phyloP scores from a whole-genome alignment of 1,140 invertebrate genomes.

The Aricia agestis region DNA sequence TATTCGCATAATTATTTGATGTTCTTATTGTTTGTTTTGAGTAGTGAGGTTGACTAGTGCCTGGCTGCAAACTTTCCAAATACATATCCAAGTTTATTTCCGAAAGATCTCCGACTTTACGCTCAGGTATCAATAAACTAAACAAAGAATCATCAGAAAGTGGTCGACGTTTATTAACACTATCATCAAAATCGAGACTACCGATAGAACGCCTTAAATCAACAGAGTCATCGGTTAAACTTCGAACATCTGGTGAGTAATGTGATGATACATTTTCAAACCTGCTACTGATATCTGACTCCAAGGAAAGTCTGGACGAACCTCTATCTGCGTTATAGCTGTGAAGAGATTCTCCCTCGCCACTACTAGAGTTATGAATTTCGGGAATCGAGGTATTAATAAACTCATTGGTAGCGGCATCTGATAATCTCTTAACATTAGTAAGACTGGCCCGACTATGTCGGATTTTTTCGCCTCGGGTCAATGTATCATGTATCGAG shows the following conservation, averaged over 20 bases:
- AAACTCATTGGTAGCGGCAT: slow-evolving; percentile 34
- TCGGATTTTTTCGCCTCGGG: slow-evolving; percentile 70
- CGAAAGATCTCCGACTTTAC: slow-evolving; percentile 70
- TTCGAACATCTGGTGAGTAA: slow-evolving; percentile 58
- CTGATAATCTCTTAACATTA: slow-evolving; percentile 47
- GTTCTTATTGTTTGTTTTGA: slow-evolving; percentile 20
- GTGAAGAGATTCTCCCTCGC: slow-evolving; percentile 67
- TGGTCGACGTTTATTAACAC: slow-evolving; percentile 83
- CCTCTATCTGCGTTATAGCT: slow-evolving; percentile 71
- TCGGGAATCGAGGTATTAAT: slow-evolving; percentile 57
- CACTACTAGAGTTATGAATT: slow-evolving; percentile 56
- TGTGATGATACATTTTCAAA: slow-evolving; percentile 67
- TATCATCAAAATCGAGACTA: slow-evolving; percentile 77
- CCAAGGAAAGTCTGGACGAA: slow-evolving; percentile 68
- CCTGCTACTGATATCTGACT: slow-evolving; percentile 72
- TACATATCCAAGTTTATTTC: slow-evolving; percentile 77
- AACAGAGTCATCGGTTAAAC: slow-evolving; percentile 62
- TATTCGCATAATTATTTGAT: neutral
- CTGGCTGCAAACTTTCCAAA: slow-evolving; percentile 79
- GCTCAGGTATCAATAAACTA: slow-evolving; percentile 79
- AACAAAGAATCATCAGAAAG: slow-evolving; percentile 82
- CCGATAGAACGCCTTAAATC: slow-evolving; percentile 74
- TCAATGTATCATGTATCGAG: slow-evolving; percentile 74
- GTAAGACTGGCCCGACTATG: slow-evolving; percentile 66
- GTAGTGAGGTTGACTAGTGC: slow-evolving; percentile 34